Conservation (phyloP, 1,140 invertebrate species). For the Aphelinus certus region DNA sequence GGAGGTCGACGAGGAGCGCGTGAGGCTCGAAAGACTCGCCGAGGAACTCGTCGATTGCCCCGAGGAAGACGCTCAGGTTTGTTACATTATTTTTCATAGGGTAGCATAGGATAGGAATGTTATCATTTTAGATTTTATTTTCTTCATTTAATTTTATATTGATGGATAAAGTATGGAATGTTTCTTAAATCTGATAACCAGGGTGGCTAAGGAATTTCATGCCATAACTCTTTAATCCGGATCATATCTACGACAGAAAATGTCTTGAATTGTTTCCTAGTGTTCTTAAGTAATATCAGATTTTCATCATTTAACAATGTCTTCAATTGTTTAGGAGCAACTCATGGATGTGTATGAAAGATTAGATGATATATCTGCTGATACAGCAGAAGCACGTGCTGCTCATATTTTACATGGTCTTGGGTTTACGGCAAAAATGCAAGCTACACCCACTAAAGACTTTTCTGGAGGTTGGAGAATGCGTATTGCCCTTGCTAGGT, state of each 20-base stretch:
- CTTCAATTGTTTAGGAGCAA: slow-evolving; percentile 80
- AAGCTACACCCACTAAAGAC: slow-evolving; percentile 89
- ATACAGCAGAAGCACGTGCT: slow-evolving; percentile 93
- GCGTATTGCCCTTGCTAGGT: slow-evolving; percentile 95
- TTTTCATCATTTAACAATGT: neutral
- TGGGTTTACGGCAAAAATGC: slow-evolving; percentile 96
- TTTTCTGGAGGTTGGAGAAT: slow-evolving; percentile 99
- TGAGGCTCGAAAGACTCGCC: slow-evolving; percentile 90
- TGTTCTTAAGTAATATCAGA: neutral
- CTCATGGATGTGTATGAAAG: slow-evolving; percentile 98
- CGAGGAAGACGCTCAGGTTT: slow-evolving; percentile 80
- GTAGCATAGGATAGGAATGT: neutral
- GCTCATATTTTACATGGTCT: slow-evolving; percentile 96
- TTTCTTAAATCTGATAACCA: no score
- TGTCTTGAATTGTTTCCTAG: no score
- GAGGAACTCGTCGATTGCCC: slow-evolving; percentile 87
- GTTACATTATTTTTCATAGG: neutral
- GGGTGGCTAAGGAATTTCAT: no score
- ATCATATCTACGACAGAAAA: no score
- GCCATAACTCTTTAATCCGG: no score
- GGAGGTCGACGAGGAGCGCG: slow-evolving; percentile 96
- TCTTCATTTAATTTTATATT: slow-evolving; percentile 15
- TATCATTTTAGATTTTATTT: slow-evolving; percentile 6
- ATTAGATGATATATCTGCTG: slow-evolving; percentile 95
- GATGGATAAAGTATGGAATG: slow-evolving; percentile 41